Conservation (phyloP, 2,888 invertebrate genomes). For the Lepidocyrtinus sp. region DNA sequence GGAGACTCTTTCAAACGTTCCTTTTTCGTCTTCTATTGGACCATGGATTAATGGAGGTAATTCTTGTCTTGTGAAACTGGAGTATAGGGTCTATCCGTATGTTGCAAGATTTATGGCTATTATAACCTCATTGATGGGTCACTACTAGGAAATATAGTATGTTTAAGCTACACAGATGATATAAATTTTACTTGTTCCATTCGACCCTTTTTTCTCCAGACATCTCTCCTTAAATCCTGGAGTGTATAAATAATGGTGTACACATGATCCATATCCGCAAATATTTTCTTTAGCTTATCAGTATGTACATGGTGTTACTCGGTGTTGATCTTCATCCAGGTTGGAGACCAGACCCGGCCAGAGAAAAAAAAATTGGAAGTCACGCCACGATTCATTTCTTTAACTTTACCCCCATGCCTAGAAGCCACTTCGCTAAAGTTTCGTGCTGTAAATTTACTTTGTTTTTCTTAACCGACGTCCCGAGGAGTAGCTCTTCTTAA, state of each 20-base stretch:
- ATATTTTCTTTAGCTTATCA: background rate
- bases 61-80: conserved; percentile 36
- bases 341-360: conserved; percentile 29
- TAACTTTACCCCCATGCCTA: background rate
- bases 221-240: background rate
- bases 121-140: conserved; percentile 56
- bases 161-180: background rate
- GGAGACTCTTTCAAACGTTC: too few relatives aligned
- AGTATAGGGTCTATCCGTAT: conserved; percentile 28
- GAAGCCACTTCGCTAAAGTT: background rate
- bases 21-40: background rate
- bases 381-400: conserved; percentile 41
- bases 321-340: conserved; percentile 30
- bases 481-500: background rate
- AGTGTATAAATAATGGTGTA: background rate
- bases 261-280: background rate
- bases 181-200: background rate
- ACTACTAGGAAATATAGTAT: background rate
- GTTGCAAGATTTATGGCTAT: conserved; percentile 54
- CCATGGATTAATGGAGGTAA: conserved; percentile 31
- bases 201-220: background rate
- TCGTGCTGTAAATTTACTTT: background rate
- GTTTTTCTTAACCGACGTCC: background rate
- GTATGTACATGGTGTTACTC: background rate
- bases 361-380: conserved; percentile 22